Evolutionary conservation across 2,797 vertebrate genomes (phyloP), one percentile per base, ranked within the genome.

Genomic region (Spinus pinus): DNA sequence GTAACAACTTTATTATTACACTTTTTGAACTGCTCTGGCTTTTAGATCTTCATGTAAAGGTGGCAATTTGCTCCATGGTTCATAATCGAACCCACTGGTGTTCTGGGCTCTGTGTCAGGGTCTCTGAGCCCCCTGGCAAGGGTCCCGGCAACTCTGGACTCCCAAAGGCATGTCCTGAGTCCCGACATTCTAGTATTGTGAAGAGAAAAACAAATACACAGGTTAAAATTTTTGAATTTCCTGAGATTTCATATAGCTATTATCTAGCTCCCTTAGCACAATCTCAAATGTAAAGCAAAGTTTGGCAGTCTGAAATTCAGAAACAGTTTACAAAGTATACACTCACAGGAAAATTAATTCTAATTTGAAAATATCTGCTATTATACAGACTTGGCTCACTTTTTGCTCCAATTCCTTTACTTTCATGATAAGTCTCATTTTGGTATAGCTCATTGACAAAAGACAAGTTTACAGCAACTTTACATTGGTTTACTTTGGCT

Each of bases 401-500:
- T 65, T 84, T 95, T 80, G 28, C 64, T 85, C 53, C 69, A 82
- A 16, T 91, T 37, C 46, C 39, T 93, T 94, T 56, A 27, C 25
- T 93, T 95, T 92, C 78, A 58, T 71, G 37, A 74, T 86, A 90
- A 49, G 33, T 78, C 86, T 86, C 67, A 61, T 86, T 73, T 83
- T 92, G 37, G 51, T 93, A 96, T 91, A 75, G 61, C 61, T 96
- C 50, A 64, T 58, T 91, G 86, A 89, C 90, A 94, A 90, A 94
- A 73, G 75, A 65, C 88, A 97, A 75, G 33, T 90, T 96, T 94
- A 81, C 1, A 1, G 62, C 61, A 86, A 94, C 61, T 95, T 90
- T 95, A 88, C 81, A 96, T 93, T 94, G 44, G 73, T 96, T 97
- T 97, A 72, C 69, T 54, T 62, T 96, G 88, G 82, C 90, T 96